A percentile compares a stretch with the other conserved stretches of the same genome.
These are phyloP conservation scores for Semnornis frantzii DNA, from an alignment of 2,113 vertebrate species.

Conservation along the genomic window DNA sequence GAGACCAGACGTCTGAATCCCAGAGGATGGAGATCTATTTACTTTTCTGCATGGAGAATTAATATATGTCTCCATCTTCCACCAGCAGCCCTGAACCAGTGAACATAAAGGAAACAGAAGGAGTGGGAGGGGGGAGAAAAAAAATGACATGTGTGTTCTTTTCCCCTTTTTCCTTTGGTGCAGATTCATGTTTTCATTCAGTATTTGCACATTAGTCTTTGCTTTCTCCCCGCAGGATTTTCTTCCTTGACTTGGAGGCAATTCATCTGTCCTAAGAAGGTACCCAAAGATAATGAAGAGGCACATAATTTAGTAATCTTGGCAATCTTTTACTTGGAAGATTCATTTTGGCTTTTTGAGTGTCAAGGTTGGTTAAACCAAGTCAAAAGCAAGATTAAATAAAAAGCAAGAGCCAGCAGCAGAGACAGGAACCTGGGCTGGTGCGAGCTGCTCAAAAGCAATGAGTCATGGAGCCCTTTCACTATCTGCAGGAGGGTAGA, in stretches of 20 bases:
- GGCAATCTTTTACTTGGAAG: conserved; percentile 63
- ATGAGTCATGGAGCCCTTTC: conserved; percentile 26
- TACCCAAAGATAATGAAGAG: conserved; percentile 60
- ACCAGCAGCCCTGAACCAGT: conserved; percentile 53
- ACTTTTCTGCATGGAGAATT: conserved; percentile 79
- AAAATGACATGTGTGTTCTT: conserved; percentile 42
- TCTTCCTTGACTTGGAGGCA: conserved; percentile 48
- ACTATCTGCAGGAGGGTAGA: conserved; percentile 37
- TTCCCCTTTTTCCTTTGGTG: conserved; percentile 53
- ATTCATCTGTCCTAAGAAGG: conserved; percentile 64
- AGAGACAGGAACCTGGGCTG: conserved; percentile 40
- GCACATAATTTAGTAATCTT: conserved; percentile 62
- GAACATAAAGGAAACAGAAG: conserved; percentile 66
- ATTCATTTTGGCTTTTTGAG: conserved; percentile 70
- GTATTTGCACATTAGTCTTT: conserved; percentile 66
- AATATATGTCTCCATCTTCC: conserved; percentile 79
- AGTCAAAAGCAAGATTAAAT: conserved; percentile 12
- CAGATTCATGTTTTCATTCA: conserved; percentile 16
- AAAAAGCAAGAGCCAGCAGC: not conserved
- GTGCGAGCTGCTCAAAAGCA: not conserved
- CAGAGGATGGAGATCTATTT: conserved; percentile 71
- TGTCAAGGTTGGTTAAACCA: conserved; percentile 63
- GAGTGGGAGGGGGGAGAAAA: conserved; percentile 22
- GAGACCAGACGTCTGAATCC: conserved; percentile 72
- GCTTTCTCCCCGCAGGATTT: conserved; percentile 54